A percentile compares a stretch with the other conserved stretches of the same genome.
phyloP scores from a whole-genome alignment of 2,888 invertebrate genomes.

The Plemyria rubiginata region DNA sequence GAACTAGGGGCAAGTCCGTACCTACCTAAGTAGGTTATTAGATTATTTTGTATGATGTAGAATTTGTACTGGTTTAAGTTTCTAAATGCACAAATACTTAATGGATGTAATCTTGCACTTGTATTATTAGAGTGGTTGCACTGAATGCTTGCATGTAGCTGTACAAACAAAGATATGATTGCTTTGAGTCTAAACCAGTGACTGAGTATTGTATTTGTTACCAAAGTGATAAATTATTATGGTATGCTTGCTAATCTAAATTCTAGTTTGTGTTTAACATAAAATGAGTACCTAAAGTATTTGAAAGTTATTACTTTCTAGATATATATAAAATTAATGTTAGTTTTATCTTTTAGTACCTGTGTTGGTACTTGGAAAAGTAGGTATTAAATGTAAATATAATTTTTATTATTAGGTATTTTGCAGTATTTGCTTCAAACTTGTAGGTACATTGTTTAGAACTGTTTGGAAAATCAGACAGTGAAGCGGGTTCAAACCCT shows the following conservation, averaged over 20 bases:
- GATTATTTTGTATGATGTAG: conserved; percentile 49
- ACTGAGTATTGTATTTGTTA: conserved; percentile 49
- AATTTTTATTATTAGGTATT: background rate
- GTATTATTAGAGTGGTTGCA: conserved; percentile 42
- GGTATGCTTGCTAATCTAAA: conserved; percentile 16
- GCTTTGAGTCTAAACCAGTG: conserved; percentile 44
- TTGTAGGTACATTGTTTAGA: background rate
- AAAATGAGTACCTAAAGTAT: background rate
- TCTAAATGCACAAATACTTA: conserved; percentile 75
- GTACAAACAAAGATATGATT: conserved; percentile 45
- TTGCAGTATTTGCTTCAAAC: background rate
- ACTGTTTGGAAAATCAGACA: background rate
- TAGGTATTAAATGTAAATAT: no score
- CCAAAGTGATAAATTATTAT: conserved; percentile 47
- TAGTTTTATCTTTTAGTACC: no score
- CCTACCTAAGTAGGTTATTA: conserved; percentile 4
- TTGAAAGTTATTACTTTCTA: no score
- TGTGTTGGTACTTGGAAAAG: no score
- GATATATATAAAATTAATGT: no score
- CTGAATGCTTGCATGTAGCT: conserved; percentile 40
- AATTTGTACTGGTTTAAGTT: conserved; percentile 52
- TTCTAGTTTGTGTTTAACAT: conserved; percentile 20
- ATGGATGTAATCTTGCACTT: conserved; percentile 54
- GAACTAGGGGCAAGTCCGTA: background rate
- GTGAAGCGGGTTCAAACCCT: background rate